Evolutionary conservation across 2,888 invertebrate species (phyloP), one percentile per base, ranked within the genome.

Genomic region (Cheilosia variabilis): DNA sequence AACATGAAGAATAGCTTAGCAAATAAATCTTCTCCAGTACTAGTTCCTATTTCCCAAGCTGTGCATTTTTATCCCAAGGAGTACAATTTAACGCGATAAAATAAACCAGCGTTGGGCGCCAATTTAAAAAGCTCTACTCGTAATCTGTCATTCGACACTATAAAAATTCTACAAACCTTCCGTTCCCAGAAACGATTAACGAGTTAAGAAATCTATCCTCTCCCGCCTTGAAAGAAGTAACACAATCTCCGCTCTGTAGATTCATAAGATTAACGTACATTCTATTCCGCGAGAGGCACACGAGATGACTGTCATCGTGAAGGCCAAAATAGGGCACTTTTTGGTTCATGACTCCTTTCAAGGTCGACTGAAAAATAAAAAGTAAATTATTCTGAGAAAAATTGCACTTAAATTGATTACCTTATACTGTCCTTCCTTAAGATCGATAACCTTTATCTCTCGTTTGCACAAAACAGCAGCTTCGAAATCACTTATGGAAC

Each of bases 201-300:
- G 97, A 97, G 92, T 97, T 97, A 13, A 97, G 94, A 92, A 97
- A 97, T 87, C 97, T 94, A 92, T 97, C 97, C 92, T 98, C 97
- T 2, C 97, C 97, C 58, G 96, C 96, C 91, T 97, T 98, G 92
- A 97, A 97, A 0, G 97, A 97, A 10, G 97, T 92, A 13, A 92
- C 91, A 87, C 92, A 92, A 77, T 93, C 90, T 92, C 96, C 97
- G 87, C 95, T 95, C 89, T 95, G 95, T 78, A 97, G 94, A 91
- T 97, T 96, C 95, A 97, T 96, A 88, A 97, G 94, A 93, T 97
- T 97, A 88, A 97, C 96, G 90, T 97, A 97, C 97, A 97, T 97
- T 89, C 97, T 93, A 93, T 97, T 97, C 77, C 97, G 93, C 7
- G 97, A 96, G 45, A 98, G 93, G 4, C 97, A 96, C 41, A 97